A percentile compares a stretch with the other conserved stretches of the same genome.
Conservation (phyloP, 2,113 vertebrate genomes). For the Tachuris rubrigastra region DNA sequence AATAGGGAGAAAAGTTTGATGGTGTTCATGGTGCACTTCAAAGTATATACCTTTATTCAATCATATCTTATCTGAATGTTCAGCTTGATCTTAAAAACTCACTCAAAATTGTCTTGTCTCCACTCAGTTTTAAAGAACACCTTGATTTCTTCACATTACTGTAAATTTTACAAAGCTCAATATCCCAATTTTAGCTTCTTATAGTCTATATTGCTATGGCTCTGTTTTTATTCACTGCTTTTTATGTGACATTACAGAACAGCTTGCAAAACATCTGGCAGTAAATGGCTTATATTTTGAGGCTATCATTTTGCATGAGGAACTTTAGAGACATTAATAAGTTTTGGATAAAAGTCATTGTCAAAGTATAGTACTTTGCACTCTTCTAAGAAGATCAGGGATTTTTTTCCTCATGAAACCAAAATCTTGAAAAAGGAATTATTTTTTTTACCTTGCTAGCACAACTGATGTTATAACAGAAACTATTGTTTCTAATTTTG, state of each 20-base stretch:
- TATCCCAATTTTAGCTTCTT: background rate
- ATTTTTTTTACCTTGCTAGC: background rate
- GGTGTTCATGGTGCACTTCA: background rate
- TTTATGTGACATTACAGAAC: conserved; percentile 18
- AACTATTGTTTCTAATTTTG: background rate
- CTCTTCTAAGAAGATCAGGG: background rate
- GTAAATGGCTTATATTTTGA: conserved; percentile 17
- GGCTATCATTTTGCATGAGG: background rate
- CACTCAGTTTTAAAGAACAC: background rate
- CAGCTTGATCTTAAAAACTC: background rate
- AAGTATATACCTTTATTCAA: background rate
- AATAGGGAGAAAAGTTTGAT: background rate
- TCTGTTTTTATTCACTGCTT: conserved; percentile 25
- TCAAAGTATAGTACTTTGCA: background rate
- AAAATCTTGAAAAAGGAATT: background rate
- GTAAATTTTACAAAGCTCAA: background rate
- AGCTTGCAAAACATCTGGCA: conserved; percentile 54
- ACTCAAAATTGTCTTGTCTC: background rate
- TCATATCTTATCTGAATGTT: background rate
- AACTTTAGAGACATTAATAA: background rate
- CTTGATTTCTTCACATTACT: background rate
- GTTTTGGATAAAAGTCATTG: conserved; percentile 1
- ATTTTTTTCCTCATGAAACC: background rate
- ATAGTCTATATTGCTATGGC: background rate
- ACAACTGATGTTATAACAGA: background rate